Evolutionary conservation across 2,797 vertebrate species (phyloP), one percentile per base, ranked within the genome.

Genomic region (Leuciscus waleckii): DNA sequence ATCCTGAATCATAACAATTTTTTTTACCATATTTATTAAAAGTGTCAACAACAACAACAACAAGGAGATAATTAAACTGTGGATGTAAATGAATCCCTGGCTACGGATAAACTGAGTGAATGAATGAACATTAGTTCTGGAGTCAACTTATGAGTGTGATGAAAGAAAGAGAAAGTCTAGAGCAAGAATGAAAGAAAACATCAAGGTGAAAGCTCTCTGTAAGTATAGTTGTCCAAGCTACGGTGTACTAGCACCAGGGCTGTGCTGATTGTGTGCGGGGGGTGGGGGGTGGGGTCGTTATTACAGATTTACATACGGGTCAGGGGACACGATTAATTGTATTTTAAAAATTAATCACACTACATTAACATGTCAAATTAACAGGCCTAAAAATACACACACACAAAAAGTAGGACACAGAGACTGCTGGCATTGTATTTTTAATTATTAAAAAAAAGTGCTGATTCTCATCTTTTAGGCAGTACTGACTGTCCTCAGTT

Each of bases 101-200:
- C 23, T 51, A 7, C 21, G 41, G 58, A 54, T 41, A 37, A 37
- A 83, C 43, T 51, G 32, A 83, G 29, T 37, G 13, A 21, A 37
- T 65, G 9, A 82, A 46, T 14, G 7, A 61, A 39, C 43, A 76
- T 51, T 83, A 51, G 21, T 21, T 39, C 32, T 76, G 35, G 41
- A 35, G 79, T 58, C 32, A 79, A 76, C 82, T 78, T 49, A 49
- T 29, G 86, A 77, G 76, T 78, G 63, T 68, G 75, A 87, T 89
- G 79, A 80, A 87, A 86, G 69, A 88, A 39, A 17, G 37, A 68
- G 69, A 79, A 83, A 87, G 61, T 67, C 43, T 23, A 68, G 41
- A 13, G 41, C 32, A 65, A 79, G 58, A 63, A 63, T 63, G 39
- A 79, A 43, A 71, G 35, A 61, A 79, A 69, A 37, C 23, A 26